Evolutionary conservation across 2,888 invertebrate species (phyloP).

Genomic region (Patella ulyssiponensis): DNA sequence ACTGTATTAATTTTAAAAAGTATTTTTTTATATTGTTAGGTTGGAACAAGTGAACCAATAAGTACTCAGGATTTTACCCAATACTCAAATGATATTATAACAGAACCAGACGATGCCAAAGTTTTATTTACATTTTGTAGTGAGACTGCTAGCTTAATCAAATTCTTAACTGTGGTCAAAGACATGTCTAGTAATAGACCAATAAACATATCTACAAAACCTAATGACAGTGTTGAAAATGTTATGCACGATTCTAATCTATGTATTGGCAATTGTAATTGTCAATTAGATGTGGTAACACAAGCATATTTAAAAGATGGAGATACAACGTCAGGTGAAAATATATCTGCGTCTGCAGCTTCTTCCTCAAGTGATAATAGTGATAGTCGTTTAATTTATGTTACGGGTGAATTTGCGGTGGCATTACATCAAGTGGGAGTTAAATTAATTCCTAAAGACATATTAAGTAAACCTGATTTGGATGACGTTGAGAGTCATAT

Average conservation of each 20-base stretch:
- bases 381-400: slow-evolving; percentile 47
- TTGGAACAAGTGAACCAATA: too few relatives aligned
- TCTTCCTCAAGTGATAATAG: background rate
- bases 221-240: background rate
- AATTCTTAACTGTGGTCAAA: slow-evolving; percentile 54
- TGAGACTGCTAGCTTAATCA: slow-evolving; percentile 58
- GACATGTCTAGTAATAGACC: slow-evolving; percentile 13
- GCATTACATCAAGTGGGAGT: slow-evolving; percentile 58
- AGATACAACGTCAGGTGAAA: background rate
- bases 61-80: too few relatives aligned
- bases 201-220: background rate
- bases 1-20: too few relatives aligned
- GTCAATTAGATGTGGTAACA: background rate
- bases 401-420: slow-evolving; percentile 60
- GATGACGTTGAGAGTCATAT: slow-evolving; percentile 44
- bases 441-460: slow-evolving; percentile 47
- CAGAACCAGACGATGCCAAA: slow-evolving; percentile 34
- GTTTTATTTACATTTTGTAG: slow-evolving; percentile 57
- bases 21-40: too few relatives aligned
- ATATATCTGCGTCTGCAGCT: background rate
- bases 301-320: background rate
- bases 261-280: background rate
- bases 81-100: background rate
- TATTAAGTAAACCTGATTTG: background rate
- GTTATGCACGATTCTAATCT: background rate